These are phyloP conservation scores for Zoanthus gigantus DNA, from an alignment of 92 coral and sea anemone species.

Conservation along the genomic window DNA sequence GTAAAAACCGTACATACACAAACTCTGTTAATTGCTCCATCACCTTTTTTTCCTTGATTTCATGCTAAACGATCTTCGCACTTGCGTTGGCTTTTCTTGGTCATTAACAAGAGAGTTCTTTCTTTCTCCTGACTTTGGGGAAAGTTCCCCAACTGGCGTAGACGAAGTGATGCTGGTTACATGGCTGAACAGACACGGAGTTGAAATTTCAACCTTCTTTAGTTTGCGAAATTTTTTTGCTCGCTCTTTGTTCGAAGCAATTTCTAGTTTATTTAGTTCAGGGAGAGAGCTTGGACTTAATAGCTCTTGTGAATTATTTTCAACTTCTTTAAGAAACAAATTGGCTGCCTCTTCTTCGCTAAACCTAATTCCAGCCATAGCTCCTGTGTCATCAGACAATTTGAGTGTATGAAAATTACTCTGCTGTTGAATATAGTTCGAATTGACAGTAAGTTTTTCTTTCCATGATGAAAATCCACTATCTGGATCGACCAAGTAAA, in stretches of 20 bases:
- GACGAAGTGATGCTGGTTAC: slow-evolving; percentile 96
- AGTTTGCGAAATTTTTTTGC: slow-evolving; percentile 89
- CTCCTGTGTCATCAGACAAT: slow-evolving; percentile 81
- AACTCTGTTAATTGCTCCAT: background rate
- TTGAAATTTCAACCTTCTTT: slow-evolving; percentile 96
- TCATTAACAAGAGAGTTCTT: slow-evolving; percentile 65
- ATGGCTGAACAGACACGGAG: slow-evolving; percentile 97
- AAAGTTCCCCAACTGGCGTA: slow-evolving; percentile 72
- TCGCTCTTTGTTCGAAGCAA: slow-evolving; percentile 67
- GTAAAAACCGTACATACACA: background rate
- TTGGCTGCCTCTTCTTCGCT: slow-evolving; percentile 89
- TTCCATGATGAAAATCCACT: slow-evolving; percentile 97
- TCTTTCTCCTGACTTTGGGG: slow-evolving; percentile 65
- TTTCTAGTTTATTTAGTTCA: slow-evolving; percentile 78
- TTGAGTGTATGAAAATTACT: slow-evolving; percentile 90
- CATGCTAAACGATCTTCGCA: slow-evolving; percentile 41
- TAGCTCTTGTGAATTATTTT: slow-evolving; percentile 71
- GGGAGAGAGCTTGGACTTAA: slow-evolving; percentile 71
- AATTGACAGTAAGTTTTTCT: slow-evolving; percentile 77
- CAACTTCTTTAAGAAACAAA: slow-evolving; percentile 83
- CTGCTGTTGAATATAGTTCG: slow-evolving; percentile 92
- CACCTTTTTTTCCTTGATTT: slow-evolving; percentile 45
- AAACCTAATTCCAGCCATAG: slow-evolving; percentile 97
- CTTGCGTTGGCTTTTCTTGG: slow-evolving; percentile 42
- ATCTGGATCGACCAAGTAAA: slow-evolving; percentile 87